Conservation (phyloP, 2,113 vertebrate genomes). For the Poeciliopsis turrubarensis region DNA sequence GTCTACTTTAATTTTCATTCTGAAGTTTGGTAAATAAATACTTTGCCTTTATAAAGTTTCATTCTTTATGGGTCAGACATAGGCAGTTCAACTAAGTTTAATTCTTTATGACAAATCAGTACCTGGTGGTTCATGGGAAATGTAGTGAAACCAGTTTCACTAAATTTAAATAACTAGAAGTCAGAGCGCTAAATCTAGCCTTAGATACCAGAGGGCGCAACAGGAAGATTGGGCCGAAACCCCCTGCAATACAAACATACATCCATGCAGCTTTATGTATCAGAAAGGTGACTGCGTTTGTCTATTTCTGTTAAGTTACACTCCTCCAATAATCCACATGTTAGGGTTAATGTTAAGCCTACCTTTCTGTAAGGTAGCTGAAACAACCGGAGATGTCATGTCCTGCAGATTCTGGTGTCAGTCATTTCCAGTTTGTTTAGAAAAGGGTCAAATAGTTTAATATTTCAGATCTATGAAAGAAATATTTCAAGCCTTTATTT, state of each 20-base stretch:
- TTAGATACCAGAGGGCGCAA: too few relatives aligned
- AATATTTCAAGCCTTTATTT: too few relatives aligned
- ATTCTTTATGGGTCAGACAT: not conserved
- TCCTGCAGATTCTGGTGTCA: too few relatives aligned
- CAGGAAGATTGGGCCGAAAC: not conserved
- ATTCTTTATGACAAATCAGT: too few relatives aligned
- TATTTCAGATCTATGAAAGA: too few relatives aligned
- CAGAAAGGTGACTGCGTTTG: not conserved
- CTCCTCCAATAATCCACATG: not conserved
- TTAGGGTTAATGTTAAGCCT: not conserved
- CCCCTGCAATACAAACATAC: not conserved
- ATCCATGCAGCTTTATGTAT: not conserved
- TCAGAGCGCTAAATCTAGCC: too few relatives aligned
- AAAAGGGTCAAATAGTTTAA: too few relatives aligned
- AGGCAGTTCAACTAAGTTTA: too few relatives aligned
- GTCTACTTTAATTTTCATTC: not conserved
- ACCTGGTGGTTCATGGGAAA: too few relatives aligned
- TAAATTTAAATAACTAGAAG: too few relatives aligned
- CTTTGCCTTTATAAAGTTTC: not conserved
- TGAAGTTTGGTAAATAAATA: not conserved
- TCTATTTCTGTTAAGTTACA: not conserved
- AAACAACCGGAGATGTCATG: not conserved
- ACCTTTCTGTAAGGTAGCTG: not conserved
- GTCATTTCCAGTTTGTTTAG: too few relatives aligned
- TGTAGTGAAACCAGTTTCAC: too few relatives aligned